Conservation (phyloP, 92 coral and sea anemone species). For the Palythoa caribaeorum region DNA sequence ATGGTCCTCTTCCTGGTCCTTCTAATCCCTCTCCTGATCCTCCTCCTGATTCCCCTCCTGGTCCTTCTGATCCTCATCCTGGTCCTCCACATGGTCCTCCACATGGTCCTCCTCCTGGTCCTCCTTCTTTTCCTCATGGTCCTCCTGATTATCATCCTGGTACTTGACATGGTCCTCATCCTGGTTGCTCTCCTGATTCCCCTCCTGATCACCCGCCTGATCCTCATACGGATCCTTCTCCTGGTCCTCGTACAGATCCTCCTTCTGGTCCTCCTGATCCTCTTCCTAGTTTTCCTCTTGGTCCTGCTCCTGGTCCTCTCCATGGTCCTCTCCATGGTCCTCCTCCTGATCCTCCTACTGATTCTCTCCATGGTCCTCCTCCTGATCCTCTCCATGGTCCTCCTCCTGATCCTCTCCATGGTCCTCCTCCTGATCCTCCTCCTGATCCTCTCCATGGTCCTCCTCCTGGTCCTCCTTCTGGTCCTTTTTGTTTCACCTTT, state of each 20-base stretch:
- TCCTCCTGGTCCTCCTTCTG: background rate
- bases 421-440: background rate
- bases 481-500: background rate
- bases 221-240: too few relatives aligned
- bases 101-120: background rate
- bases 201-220: background rate
- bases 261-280: background rate
- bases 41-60: background rate
- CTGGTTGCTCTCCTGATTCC: background rate
- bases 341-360: background rate
- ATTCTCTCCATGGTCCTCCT: background rate
- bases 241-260: background rate
- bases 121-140: background rate
- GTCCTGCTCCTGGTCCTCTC: background rate
- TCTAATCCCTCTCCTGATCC: background rate
- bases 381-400: background rate
- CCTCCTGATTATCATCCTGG: background rate
- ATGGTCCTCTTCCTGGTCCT: too few relatives aligned
- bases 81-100: too few relatives aligned
- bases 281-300: background rate
- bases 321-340: background rate
- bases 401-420: background rate
- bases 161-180: background rate
- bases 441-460: background rate
- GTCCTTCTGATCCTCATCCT: background rate